These are phyloP conservation scores for Polylopha cassiicola DNA, from an alignment of 2,888 invertebrate species.

Conservation along the genomic window DNA sequence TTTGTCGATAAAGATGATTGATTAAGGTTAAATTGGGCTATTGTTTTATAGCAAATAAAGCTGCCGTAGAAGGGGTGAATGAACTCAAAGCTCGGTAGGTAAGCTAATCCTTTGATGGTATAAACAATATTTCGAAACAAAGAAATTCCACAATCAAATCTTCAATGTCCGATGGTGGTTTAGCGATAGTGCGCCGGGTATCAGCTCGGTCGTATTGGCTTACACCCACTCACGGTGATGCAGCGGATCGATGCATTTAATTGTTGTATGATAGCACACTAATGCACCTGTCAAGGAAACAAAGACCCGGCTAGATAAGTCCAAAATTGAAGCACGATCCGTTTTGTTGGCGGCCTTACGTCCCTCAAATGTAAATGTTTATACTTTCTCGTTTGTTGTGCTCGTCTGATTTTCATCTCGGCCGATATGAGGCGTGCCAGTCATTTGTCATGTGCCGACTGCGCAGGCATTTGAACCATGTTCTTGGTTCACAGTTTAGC, in stretches of 20 bases:
- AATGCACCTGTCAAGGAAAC: conserved; percentile 77
- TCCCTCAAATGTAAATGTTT: conserved; percentile 72
- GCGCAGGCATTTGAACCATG: conserved; percentile 21
- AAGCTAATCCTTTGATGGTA: neutral
- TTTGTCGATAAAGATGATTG: conserved; percentile 35
- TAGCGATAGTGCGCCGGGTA: conserved; percentile 28
- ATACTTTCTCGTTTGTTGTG: conserved; percentile 62
- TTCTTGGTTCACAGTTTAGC: conserved; percentile 13
- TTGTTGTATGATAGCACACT: conserved; percentile 73
- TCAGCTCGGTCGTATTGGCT: conserved; percentile 27
- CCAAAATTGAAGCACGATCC: conserved; percentile 66
- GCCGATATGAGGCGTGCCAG: conserved; percentile 55
- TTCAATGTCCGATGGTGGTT: conserved; percentile 32
- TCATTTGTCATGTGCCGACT: conserved; percentile 60
- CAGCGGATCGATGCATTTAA: conserved; percentile 70
- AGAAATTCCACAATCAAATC: conserved; percentile 61
- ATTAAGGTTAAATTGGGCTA: conserved; percentile 25
- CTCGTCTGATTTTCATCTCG: conserved; percentile 55
- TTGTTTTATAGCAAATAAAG: conserved; percentile 14
- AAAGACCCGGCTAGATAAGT: conserved; percentile 68
- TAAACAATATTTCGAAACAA: conserved; percentile 48
- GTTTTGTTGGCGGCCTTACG: conserved; percentile 44
- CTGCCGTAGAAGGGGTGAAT: conserved; percentile 6
- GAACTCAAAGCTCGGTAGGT: conserved; percentile 6
- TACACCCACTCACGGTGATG: conserved; percentile 59